Evolutionary conservation across 2,113 vertebrate species (phyloP).

Genomic region (Gallinago undulata): DNA sequence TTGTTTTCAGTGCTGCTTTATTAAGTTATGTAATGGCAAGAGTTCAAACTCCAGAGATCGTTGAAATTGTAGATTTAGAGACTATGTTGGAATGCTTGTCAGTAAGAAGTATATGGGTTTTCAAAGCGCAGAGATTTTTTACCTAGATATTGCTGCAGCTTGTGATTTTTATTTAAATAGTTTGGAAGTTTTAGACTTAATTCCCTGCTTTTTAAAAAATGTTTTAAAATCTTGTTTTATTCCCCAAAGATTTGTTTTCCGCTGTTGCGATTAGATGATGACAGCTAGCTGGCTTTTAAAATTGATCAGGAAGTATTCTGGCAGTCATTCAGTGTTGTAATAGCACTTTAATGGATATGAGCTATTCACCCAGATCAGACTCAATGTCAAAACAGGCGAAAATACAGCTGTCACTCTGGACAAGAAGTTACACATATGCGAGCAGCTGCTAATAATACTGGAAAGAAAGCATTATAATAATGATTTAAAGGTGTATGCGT

Average conservation of each 20-base stretch:
- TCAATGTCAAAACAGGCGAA: slow-evolving; percentile 89
- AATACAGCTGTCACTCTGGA: slow-evolving; percentile 87
- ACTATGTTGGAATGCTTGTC: slow-evolving; percentile 60
- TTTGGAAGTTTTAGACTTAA: slow-evolving; percentile 78
- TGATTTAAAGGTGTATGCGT: slow-evolving; percentile 61
- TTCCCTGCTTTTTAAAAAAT: slow-evolving; percentile 75
- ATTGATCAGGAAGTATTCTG: slow-evolving; percentile 91
- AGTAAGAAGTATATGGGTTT: slow-evolving; percentile 61
- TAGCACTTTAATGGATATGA: slow-evolving; percentile 90
- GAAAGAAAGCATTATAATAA: slow-evolving; percentile 68
- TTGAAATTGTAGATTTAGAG: slow-evolving; percentile 72
- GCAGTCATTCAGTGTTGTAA: slow-evolving; percentile 88
- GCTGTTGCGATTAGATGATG: slow-evolving; percentile 85
- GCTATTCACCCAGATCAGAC: slow-evolving; percentile 88
- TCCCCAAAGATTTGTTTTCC: slow-evolving; percentile 85
- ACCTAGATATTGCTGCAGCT: slow-evolving; percentile 41
- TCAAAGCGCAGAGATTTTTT: slow-evolving; percentile 65
- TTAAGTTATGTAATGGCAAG: slow-evolving; percentile 76
- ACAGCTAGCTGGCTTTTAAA: slow-evolving; percentile 89
- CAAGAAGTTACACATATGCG: slow-evolving; percentile 82
- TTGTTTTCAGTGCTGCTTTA: slow-evolving; percentile 78
- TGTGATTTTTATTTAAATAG: slow-evolving; percentile 75
- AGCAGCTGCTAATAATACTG: slow-evolving; percentile 79
- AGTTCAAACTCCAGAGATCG: slow-evolving; percentile 67
- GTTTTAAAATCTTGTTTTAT: slow-evolving; percentile 83